Conservation (phyloP, 1,140 invertebrate genomes). For the Vollenhovia emeryi region DNA sequence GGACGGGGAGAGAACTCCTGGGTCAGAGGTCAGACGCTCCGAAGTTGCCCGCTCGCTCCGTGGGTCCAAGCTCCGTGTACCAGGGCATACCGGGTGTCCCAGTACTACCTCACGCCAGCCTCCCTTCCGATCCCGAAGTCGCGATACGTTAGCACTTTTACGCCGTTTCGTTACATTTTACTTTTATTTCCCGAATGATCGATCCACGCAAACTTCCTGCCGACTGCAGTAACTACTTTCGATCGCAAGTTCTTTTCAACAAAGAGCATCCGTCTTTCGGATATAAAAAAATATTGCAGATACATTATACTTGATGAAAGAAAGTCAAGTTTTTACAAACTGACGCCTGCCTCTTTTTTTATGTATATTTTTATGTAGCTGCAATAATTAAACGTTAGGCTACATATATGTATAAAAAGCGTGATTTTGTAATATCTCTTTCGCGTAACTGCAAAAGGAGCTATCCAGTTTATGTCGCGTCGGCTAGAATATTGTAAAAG, state of each 20-base stretch:
- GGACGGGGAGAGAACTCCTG: constrained; percentile 76
- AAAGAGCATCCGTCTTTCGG: background rate
- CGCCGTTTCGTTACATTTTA: background rate
- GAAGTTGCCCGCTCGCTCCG: constrained; percentile 80
- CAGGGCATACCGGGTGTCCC: constrained; percentile 66
- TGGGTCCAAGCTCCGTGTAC: constrained; percentile 76
- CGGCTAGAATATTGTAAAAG: background rate
- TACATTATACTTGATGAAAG: background rate
- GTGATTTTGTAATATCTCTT: background rate
- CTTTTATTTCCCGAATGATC: background rate
- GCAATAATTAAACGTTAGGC: background rate
- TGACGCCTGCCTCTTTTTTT: background rate
- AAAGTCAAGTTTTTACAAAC: background rate
- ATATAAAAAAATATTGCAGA: background rate
- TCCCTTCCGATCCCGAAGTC: background rate
- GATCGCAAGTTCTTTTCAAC: background rate
- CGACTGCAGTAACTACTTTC: background rate
- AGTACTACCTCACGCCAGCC: constrained; percentile 14
- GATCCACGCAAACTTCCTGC: background rate
- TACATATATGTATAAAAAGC: background rate
- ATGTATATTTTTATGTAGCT: background rate
- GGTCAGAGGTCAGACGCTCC: constrained; percentile 81
- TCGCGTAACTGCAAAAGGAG: background rate
- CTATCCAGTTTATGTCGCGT: background rate
- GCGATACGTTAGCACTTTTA: constrained; percentile 8